Evolutionary conservation across 2,888 invertebrate species (phyloP).

Genomic region (Pardosa pseudoannulata): DNA sequence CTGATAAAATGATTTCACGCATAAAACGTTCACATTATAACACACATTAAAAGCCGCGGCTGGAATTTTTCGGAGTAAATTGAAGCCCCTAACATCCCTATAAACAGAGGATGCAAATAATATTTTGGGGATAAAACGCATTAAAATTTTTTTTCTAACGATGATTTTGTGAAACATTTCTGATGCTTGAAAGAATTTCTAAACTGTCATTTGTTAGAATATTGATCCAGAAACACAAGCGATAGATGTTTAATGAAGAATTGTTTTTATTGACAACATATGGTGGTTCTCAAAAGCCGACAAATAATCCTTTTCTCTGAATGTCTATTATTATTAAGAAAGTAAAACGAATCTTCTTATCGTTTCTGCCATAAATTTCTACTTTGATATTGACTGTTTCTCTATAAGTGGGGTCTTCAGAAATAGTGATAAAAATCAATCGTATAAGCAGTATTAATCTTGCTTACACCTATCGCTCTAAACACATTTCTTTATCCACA

Average conservation of each 20-base stretch:
- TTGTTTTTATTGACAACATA: too few species aligned
- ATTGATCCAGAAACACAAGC: slow-evolving; percentile 39
- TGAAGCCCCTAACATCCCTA: slow-evolving; percentile 30
- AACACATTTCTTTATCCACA: background rate
- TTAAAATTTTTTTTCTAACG: slow-evolving; percentile 37
- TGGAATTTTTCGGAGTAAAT: slow-evolving; percentile 34
- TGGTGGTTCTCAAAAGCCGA: too few species aligned
- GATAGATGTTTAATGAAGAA: too few species aligned
- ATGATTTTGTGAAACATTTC: slow-evolving; percentile 47
- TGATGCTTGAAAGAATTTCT: slow-evolving; percentile 25
- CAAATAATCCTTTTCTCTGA: background rate
- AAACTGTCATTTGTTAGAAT: slow-evolving; percentile 56
- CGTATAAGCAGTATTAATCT: background rate
- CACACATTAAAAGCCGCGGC: slow-evolving; percentile 37
- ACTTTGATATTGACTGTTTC: background rate
- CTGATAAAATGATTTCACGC: slow-evolving; percentile 20
- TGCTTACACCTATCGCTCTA: background rate
- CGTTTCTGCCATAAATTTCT: background rate
- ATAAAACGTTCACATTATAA: slow-evolving; percentile 39
- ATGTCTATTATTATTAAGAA: background rate
- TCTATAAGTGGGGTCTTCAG: background rate
- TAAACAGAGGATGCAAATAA: slow-evolving; percentile 24
- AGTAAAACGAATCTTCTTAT: background rate
- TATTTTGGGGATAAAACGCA: slow-evolving; percentile 44
- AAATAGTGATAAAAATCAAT: background rate